Conservation (phyloP, 2,888 invertebrate species). For the Eugnorisma glareosa region DNA sequence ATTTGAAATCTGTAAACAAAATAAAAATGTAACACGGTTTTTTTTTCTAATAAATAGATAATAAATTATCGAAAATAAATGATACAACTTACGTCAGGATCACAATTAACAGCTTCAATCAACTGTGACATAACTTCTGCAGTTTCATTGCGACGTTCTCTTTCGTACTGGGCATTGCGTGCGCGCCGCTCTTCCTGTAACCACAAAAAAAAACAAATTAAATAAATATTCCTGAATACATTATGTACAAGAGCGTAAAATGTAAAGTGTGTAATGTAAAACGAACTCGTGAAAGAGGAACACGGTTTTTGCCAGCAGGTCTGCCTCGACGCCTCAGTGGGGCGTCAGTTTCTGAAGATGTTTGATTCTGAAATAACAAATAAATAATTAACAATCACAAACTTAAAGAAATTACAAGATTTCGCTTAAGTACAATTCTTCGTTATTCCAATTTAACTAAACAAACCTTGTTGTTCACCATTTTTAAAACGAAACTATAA, state of each 20-base stretch:
- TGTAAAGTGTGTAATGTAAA: neutral
- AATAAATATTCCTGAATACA: too few species aligned
- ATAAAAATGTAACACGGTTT: neutral
- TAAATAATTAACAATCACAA: neutral
- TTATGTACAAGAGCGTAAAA: neutral
- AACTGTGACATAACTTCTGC: constrained; percentile 72
- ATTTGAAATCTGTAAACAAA: constrained; percentile 62
- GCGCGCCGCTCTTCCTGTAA: constrained; percentile 75
- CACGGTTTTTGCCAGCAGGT: constrained; percentile 74
- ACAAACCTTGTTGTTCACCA: constrained; percentile 44
- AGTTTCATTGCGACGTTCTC: constrained; percentile 74
- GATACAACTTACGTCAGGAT: constrained; percentile 66
- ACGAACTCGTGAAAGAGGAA: constrained; percentile 74
- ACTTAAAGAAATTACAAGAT: too few species aligned
- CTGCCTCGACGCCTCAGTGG: constrained; percentile 72
- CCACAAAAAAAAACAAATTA: neutral
- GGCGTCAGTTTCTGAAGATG: neutral
- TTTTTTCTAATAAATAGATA: neutral
- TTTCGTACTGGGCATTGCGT: constrained; percentile 78
- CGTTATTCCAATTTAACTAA: neutral
- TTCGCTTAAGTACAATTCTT: too few species aligned
- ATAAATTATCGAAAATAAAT: neutral
- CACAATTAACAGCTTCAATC: constrained; percentile 69
- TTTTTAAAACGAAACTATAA: neutral
- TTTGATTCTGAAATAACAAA: constrained; percentile 22